Percentiles rank a stretch among this genome's conserved stretches.
Evolutionary conservation across 2,888 invertebrate genomes (phyloP).

Genomic region (Agrochola macilenta): DNA sequence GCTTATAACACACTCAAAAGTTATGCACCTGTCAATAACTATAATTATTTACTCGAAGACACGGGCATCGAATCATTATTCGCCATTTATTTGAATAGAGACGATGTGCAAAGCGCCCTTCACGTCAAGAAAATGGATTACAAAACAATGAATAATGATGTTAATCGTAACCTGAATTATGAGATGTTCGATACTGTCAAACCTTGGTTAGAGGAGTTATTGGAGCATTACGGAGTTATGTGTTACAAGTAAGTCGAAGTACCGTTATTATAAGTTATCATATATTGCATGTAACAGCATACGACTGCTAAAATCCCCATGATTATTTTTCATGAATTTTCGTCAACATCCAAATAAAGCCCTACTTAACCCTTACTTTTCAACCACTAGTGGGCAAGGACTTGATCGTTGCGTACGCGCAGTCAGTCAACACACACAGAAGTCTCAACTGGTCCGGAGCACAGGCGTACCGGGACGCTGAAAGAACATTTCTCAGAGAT

Average conservation of each 20-base stretch:
- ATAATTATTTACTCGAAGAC: constrained; percentile 17
- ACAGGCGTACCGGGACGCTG: constrained; percentile 39
- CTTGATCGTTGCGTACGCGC: constrained; percentile 53
- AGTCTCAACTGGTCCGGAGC: constrained; percentile 58
- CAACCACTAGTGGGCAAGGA: constrained; percentile 53
- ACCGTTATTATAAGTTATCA: background rate
- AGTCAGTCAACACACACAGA: constrained; percentile 54
- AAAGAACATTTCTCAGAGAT: constrained; percentile 26
- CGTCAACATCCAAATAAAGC: too few relatives aligned
- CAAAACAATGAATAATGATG: accelerated
- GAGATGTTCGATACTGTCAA: constrained; percentile 29
- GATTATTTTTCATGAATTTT: background rate
- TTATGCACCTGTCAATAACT: background rate
- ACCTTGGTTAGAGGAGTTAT: constrained; percentile 61
- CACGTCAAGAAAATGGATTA: constrained; percentile 48
- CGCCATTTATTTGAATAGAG: constrained; percentile 35
- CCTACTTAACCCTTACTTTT: background rate
- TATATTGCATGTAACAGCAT: too few relatives aligned
- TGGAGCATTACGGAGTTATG: constrained; percentile 61
- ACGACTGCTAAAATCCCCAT: too few relatives aligned
- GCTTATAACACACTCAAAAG: accelerated
- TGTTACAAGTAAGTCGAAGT: constrained; percentile 43
- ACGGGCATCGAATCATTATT: accelerated
- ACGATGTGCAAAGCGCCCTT: constrained; percentile 46
- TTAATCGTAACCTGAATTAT: accelerated